Base-by-base conservation (phyloP, 2,113 vertebrate species). In the Brienomyrus brachyistius region DNA sequence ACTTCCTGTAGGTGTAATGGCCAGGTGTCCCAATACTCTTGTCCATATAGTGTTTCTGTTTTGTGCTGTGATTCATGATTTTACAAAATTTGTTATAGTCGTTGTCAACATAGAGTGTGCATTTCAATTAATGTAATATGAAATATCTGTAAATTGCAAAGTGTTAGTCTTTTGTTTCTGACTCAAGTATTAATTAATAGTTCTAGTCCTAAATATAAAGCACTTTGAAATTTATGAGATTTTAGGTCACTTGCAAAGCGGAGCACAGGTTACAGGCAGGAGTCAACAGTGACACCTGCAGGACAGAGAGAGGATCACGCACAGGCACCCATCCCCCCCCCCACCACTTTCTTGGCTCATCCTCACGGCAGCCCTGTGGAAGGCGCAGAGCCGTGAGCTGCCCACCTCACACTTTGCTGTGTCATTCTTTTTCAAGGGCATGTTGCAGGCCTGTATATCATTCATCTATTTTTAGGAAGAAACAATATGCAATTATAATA, bases 221-320 rank as follows among this genome's bases (percentile, higher is more conserved):
- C 48, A 31, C 50, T 54, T 35, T 86, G 85, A 15, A 86, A 48
- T 15, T 2, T 6, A 23, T 31, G 48, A 21, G 50, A 86, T n/a
- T 3, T n/a, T n/a, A 86, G 15, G 1, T 35, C 52, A 47, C 27
- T 31, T 31, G n/a, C 5, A 86, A 31, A 51, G 50, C 11, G 27
- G n/a, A 52, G 54, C 85, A 43, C 74, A 35, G 50, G 82, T 45
- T n/a, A 84, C 50, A 86, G 85, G 13, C 48, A 54, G 82, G 40
- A 43, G 48, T 54, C 50, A 43, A 66, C 54, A 77, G 35, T 70
- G 88, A 88, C 88, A 70, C 59, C 88, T 74, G 62, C 88, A 43
- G 88, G 56, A 5, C n/a, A 45, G 35, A 80, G 5, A 80, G 74
- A 43, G 74, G 35, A 43, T 40, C 15, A 43, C 35, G 9, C 45